Base-by-base conservation (phyloP, 2,888 invertebrate species). In the Onthophagus sagittarius region DNA sequence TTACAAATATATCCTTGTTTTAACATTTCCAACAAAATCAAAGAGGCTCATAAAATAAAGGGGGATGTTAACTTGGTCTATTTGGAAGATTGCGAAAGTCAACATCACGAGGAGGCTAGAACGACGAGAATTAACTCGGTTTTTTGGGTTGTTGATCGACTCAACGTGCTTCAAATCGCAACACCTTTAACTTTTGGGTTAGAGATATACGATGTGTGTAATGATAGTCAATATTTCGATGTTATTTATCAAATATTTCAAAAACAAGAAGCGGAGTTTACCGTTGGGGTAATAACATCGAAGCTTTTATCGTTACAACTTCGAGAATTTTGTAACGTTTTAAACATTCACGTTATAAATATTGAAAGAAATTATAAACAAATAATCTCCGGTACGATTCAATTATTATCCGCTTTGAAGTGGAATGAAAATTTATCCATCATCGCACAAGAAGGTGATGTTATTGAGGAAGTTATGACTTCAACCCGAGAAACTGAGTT, bases 371-470 rank as follows among this genome's bases (percentile, higher is more conserved):
- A 79, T 70, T 70, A 75, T 14, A 74, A 72, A 64, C 77, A 77
- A 11, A 71, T 84, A 13, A 75, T 84, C 5, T 81, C 80, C 71
- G 82, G 81, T 62, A 74, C 81, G 1, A 79, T 83, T 13, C 77
- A 80, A 70, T 76, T 85, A 15, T 73, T 85, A 65, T 73, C 76
- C 33, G 77, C 76, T 3, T 72, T 85, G 15, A 80, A 80, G 62
- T 83, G 82, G 83, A 77, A 77, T 23, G 79, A 81, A 32, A 83
- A 84, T 76, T 79, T 85, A 1, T 83, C 83, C 2, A 78, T 85
- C 15, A 73, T 84, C 14, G 79, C 83, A 0, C 81, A 82, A 6
- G 76, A 81, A 75, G 79, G 81, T 15, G 71, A 75, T 65, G 75
- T 83, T 31, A 70, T 84, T 15, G 78, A 81, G 32, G 80, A 83